Conservation (phyloP, 1,140 invertebrate species). For the Pogonognathellus flavescens region DNA sequence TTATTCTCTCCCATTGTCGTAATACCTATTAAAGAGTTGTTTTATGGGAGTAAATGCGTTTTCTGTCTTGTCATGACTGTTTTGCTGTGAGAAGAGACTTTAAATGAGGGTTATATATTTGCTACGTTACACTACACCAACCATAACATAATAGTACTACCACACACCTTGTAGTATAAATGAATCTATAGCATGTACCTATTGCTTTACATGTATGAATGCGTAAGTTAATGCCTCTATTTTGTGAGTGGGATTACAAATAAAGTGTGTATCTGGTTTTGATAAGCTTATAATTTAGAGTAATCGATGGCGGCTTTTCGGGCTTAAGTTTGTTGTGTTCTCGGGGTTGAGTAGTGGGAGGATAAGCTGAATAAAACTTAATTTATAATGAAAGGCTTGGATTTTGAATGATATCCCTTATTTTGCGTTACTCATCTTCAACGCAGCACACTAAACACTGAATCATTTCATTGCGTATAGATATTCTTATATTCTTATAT, state of each 20-base stretch:
- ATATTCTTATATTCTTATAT: no score
- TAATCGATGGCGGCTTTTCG: background rate
- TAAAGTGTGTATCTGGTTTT: constrained; percentile 4
- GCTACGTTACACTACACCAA: no score
- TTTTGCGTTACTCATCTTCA: background rate
- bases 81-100: background rate
- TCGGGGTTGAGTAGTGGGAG: background rate
- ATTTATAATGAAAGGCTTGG: constrained; percentile 14
- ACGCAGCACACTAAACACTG: background rate
- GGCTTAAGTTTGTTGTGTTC: constrained; percentile 16
- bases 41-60: background rate
- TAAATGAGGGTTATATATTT: no score
- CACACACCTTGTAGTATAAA: background rate
- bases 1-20: background rate
- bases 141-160: background rate
- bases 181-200: background rate
- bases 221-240: background rate
- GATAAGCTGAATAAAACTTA: constrained; percentile 12
- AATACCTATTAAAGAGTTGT: background rate
- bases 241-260: background rate
- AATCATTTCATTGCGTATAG: no score
- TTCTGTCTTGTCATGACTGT: background rate
- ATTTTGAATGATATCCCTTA: background rate
- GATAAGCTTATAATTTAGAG: constrained; percentile 18
- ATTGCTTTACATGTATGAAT: background rate